phyloP scores from a whole-genome alignment of 2,797 vertebrate species.

The Oreochromis mossambicus region DNA sequence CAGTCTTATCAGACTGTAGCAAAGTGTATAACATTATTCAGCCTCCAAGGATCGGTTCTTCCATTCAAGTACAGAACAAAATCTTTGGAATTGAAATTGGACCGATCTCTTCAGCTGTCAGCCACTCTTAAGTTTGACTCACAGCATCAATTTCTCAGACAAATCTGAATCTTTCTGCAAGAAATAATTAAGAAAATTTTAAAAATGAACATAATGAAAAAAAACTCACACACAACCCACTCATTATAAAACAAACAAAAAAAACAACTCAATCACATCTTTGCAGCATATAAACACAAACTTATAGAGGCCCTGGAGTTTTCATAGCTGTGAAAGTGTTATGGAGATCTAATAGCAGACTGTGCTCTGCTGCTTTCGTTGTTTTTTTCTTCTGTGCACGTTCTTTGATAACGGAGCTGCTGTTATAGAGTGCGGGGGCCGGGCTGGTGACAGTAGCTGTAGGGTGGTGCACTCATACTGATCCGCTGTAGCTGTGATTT shows the following conservation, averaged over 20 bases:
- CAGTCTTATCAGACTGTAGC: not conserved
- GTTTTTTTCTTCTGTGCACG: not conserved
- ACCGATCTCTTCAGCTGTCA: not conserved
- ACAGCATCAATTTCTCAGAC: not conserved
- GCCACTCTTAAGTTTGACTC: not conserved
- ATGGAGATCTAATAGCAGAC: not conserved
- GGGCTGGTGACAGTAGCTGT: not conserved
- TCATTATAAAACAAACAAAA: not conserved
- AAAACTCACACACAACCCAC: not conserved
- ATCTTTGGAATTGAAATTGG: not conserved
- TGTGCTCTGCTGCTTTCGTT: not conserved
- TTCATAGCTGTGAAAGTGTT: conserved; percentile 7
- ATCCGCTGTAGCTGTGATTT: conserved; percentile 78
- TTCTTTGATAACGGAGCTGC: conserved; percentile 13
- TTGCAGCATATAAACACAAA: conserved; percentile 11
- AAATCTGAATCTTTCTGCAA: not conserved
- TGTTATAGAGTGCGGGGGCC: not conserved
- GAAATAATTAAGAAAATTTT: not conserved
- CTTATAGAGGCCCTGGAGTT: conserved; percentile 7
- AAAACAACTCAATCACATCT: not conserved
- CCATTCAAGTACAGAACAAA: not conserved
- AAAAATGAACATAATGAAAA: not conserved
- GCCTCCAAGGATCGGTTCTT: not conserved
- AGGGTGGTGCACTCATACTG: conserved; percentile 66
- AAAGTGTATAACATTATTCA: not conserved